Evolutionary conservation across 2,888 invertebrate species (phyloP).

Genomic region (Meliscaeva auricollis): DNA sequence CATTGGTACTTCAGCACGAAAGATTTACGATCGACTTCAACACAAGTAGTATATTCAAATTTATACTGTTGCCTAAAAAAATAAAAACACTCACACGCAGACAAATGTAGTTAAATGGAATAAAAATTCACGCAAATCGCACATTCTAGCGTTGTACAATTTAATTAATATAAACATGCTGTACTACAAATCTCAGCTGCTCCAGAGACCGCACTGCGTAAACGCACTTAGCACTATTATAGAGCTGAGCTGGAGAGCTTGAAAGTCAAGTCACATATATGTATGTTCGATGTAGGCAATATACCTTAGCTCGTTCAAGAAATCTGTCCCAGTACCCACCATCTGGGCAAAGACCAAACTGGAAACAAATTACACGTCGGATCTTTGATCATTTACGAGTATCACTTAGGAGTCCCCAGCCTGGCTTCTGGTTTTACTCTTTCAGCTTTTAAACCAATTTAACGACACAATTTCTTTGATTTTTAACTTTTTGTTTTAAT

Average conservation of each 20-base stretch:
- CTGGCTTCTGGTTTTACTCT: conserved; percentile 73
- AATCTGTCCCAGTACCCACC: conserved; percentile 7
- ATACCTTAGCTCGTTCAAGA: neutral
- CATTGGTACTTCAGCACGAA: conserved; percentile 65
- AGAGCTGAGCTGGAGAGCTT: neutral
- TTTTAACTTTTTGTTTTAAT: conserved; percentile 8
- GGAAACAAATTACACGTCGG: conserved; percentile 72
- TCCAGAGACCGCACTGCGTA: conserved; percentile 40
- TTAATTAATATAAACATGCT: conserved; percentile 74
- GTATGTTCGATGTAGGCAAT: too few relatives aligned
- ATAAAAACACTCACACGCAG: neutral
- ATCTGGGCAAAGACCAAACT: conserved; percentile 66
- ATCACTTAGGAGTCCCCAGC: conserved; percentile 54
- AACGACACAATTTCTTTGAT: conserved; percentile 52
- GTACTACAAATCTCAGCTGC: conserved; percentile 62
- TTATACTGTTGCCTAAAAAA: conserved; percentile 33
- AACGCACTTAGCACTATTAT: conserved; percentile 41
- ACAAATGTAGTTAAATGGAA: conserved; percentile 13
- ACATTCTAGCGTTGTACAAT: conserved; percentile 71
- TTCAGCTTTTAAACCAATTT: conserved; percentile 49
- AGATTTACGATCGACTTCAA: conserved; percentile 67
- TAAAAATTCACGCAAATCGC: conserved; percentile 53
- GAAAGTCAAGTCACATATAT: conserved; percentile 9
- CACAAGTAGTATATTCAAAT: conserved; percentile 58
- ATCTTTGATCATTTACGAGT: conserved; percentile 74